These are phyloP conservation scores for Goniozus legneri DNA, from an alignment of 1,140 invertebrate genomes.

Conservation along the genomic window DNA sequence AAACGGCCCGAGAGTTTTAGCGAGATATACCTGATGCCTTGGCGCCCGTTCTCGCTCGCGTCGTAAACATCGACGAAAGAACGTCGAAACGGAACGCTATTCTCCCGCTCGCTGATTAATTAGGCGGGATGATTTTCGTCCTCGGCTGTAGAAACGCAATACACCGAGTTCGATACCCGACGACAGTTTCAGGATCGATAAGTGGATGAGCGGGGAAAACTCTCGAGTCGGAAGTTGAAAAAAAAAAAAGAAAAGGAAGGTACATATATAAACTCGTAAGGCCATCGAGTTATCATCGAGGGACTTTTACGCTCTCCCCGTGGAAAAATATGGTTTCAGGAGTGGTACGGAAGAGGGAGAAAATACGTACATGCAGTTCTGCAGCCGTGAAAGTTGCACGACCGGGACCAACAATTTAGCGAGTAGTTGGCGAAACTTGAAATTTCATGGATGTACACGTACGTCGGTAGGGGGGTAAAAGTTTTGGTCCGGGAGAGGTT, in stretches of 20 bases:
- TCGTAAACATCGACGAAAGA: background rate
- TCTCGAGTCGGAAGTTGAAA: background rate
- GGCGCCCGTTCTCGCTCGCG: background rate
- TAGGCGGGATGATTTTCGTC: too few species aligned
- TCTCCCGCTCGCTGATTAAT: too few species aligned
- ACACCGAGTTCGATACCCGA: background rate
- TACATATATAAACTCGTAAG: background rate
- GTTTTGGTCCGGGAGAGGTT: background rate
- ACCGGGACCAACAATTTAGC: background rate
- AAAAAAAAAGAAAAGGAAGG: background rate
- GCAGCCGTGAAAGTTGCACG: background rate
- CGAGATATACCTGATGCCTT: conserved; percentile 1
- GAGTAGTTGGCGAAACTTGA: background rate
- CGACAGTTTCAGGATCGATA: background rate
- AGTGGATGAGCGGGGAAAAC: background rate
- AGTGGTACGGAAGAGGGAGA: background rate
- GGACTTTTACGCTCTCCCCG: too few species aligned
- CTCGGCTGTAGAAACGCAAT: background rate
- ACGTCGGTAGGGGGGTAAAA: background rate
- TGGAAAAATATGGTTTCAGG: background rate
- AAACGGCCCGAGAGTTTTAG: background rate
- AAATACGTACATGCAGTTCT: background rate
- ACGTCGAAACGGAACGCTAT: background rate
- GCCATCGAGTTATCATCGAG: background rate
- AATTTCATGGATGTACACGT: background rate